These are phyloP conservation scores for Orius insidiosus DNA, from an alignment of 1,140 invertebrate genomes.

Conservation along the genomic window DNA sequence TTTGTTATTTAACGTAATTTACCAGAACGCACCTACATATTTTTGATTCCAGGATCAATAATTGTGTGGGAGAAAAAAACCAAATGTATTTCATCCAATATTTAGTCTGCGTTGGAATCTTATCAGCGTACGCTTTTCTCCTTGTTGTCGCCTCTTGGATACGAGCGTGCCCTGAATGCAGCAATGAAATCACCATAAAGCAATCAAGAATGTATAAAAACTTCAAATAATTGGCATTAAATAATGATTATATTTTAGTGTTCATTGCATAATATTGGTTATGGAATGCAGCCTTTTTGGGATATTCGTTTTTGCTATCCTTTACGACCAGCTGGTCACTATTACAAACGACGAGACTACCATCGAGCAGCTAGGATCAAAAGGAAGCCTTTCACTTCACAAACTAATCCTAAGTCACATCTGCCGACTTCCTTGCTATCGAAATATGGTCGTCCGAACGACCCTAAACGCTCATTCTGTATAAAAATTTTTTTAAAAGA, in stretches of 20 bases:
- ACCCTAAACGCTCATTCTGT: conserved; percentile 16
- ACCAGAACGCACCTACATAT: conserved; percentile 9
- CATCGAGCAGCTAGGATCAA: conserved; percentile 45
- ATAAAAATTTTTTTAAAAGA: too few species aligned
- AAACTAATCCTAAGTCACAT: conserved; percentile 18
- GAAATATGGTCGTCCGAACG: not conserved
- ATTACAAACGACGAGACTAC: conserved; percentile 66
- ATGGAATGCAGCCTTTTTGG: conserved; percentile 75
- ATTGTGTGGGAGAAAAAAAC: conserved; percentile 85
- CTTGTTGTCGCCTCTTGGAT: conserved; percentile 60
- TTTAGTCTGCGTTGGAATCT: conserved; percentile 54
- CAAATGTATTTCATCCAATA: conserved; percentile 91
- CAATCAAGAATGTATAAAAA: conserved; percentile 50
- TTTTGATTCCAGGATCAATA: conserved; percentile 57
- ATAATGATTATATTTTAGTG: too few species aligned
- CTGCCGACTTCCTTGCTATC: conserved; percentile 19
- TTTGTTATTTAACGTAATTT: conserved; percentile 3
- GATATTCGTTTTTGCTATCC: conserved; percentile 74
- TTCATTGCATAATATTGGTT: conserved; percentile 69
- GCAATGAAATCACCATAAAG: conserved; percentile 44
- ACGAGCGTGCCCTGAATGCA: conserved; percentile 49
- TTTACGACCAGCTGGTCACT: conserved; percentile 75
- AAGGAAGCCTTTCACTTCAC: conserved; percentile 15
- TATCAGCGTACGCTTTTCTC: conserved; percentile 48
- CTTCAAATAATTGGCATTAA: too few species aligned